Evolutionary conservation across 2,888 invertebrate genomes (phyloP).

Genomic region (Drosophila falleni): DNA sequence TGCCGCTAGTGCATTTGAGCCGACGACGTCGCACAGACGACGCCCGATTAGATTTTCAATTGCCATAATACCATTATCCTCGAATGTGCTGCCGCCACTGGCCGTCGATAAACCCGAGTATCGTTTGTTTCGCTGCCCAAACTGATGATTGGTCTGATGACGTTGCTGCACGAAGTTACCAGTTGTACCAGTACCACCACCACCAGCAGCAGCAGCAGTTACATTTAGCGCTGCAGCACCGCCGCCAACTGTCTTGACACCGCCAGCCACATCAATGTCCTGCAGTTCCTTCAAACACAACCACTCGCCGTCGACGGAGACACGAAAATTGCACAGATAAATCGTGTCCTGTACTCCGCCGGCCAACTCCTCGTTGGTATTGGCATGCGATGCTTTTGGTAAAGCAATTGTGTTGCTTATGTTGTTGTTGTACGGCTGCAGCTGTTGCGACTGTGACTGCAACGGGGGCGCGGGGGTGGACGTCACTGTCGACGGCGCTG

Average conservation of each 20-base stretch:
- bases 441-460: constrained; percentile 36
- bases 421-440: constrained; percentile 59
- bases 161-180: constrained; percentile 46
- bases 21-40: constrained; percentile 80
- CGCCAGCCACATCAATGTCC: constrained; percentile 90
- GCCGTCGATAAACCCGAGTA: constrained; percentile 71
- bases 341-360: constrained; percentile 97
- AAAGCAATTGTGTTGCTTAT: constrained; percentile 81
- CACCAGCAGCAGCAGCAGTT: constrained; percentile 5
- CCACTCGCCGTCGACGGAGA: constrained; percentile 99
- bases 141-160: constrained; percentile 51
- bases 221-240: constrained; percentile 52
- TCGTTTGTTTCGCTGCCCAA: constrained; percentile 77
- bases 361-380: constrained; percentile 83
- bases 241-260: constrained; percentile 84
- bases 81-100: constrained; percentile 55
- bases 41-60: constrained; percentile 84
- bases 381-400: constrained; percentile 86
- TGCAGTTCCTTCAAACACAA: constrained; percentile 96
- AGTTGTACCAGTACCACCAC: background rate
- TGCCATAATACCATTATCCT: constrained; percentile 84
- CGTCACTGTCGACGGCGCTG: constrained; percentile 27
- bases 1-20: constrained; percentile 71
- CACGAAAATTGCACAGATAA: constrained; percentile 98
- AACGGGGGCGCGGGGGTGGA: constrained; percentile 5